phyloP scores from a whole-genome alignment of 2,113 vertebrate genomes.

The Agapornis roseicollis region DNA sequence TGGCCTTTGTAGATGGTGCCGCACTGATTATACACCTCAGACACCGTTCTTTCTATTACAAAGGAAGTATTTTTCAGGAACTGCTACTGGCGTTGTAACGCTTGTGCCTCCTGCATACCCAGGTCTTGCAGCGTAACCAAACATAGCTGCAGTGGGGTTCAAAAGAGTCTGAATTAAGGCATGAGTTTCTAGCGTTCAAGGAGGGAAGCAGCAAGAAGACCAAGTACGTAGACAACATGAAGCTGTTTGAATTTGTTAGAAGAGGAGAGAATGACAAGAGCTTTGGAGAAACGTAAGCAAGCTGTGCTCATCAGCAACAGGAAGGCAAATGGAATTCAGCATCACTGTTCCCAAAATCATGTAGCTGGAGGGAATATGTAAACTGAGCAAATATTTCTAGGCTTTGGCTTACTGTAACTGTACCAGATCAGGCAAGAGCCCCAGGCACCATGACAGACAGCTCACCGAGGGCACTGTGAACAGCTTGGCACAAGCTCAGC shows the following conservation, averaged over 20 bases:
- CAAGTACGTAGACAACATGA: neutral
- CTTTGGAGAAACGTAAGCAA: neutral
- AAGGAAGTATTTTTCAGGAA: neutral
- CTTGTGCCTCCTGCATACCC: neutral
- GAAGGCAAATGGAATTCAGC: neutral
- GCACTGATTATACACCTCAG: neutral
- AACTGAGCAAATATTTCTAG: neutral
- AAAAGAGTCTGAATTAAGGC: neutral
- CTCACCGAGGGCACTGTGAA: neutral
- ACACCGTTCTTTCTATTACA: neutral
- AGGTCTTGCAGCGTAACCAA: neutral
- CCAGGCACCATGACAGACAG: rapidly evolving
- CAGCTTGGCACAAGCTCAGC: neutral
- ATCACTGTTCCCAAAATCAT: neutral
- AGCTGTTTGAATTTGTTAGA: neutral
- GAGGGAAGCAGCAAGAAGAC: neutral
- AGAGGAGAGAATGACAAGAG: neutral
- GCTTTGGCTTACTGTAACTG: neutral
- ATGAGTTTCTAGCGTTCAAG: neutral
- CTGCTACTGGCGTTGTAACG: neutral
- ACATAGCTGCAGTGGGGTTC: too few species aligned
- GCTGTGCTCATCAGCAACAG: neutral
- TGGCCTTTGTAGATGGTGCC: neutral
- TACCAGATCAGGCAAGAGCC: neutral
- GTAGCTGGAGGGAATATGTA: neutral